A percentile compares a stretch with the other conserved stretches of the same genome.
Evolutionary conservation across 2,888 invertebrate genomes (phyloP).

Genomic region (Lasioglossum lativentre): DNA sequence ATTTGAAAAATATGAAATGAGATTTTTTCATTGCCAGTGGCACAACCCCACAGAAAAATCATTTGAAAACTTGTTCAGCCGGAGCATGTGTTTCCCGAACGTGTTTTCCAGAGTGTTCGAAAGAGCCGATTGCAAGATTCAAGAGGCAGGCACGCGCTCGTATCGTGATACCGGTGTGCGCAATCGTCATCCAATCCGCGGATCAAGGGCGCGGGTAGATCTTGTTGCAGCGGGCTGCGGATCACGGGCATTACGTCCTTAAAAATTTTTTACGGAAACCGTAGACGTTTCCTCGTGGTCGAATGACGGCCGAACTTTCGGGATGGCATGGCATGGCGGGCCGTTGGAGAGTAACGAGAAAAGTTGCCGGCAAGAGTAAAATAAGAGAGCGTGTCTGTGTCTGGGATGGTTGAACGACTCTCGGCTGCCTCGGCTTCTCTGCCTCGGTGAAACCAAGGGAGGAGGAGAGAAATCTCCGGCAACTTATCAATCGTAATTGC

Average conservation of each 20-base stretch:
- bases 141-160: constrained; percentile 30
- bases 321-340: background rate
- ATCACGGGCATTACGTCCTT: constrained; percentile 57
- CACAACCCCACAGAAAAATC: background rate
- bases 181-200: constrained; percentile 47
- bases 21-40: background rate
- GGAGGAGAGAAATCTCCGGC: constrained; percentile 19
- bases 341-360: constrained; percentile 41
- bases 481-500: constrained; percentile 75
- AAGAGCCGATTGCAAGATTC: background rate
- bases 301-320: constrained; percentile 42
- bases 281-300: constrained; percentile 43
- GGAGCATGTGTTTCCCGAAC: background rate
- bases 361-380: constrained; percentile 39
- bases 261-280: constrained; percentile 44
- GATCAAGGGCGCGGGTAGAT: constrained; percentile 57
- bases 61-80: background rate
- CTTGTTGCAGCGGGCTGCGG: constrained; percentile 50
- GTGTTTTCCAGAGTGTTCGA: background rate
- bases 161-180: constrained; percentile 50
- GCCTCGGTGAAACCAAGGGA: background rate
- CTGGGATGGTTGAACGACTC: constrained; percentile 22
- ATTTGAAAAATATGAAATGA: background rate
- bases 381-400: constrained; percentile 10
- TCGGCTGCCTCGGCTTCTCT: background rate